Conservation (phyloP, 2,888 invertebrate genomes). For the Eupsilia transversa region DNA sequence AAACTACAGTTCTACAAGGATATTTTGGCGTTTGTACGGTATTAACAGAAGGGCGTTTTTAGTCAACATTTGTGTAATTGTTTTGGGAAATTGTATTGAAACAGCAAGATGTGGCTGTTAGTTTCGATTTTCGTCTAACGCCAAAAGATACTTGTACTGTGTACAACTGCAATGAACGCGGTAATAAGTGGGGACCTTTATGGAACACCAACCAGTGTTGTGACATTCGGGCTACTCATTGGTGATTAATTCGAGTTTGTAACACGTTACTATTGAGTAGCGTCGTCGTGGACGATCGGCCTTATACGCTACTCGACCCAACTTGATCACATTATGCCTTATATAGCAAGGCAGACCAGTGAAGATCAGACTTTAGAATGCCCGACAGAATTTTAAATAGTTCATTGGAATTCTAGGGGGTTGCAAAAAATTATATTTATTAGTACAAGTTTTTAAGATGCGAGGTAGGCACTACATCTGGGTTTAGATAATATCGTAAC, state of each 20-base stretch:
- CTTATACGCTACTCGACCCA: conserved; percentile 53
- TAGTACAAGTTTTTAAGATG: conserved; percentile 24
- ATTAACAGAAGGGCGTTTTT: neutral
- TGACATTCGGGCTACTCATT: neutral
- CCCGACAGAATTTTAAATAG: conserved; percentile 66
- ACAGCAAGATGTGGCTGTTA: neutral
- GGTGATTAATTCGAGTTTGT: neutral
- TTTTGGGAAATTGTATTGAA: neutral
- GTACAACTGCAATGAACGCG: neutral
- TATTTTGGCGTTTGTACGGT: no score
- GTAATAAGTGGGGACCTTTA: no score
- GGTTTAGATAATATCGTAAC: conserved; percentile 27
- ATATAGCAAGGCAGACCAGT: conserved; percentile 57
- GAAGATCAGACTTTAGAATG: conserved; percentile 62
- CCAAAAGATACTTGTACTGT: neutral
- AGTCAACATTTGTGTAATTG: neutral
- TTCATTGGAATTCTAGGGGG: conserved; percentile 58
- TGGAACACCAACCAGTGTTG: neutral
- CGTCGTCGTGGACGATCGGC: neutral
- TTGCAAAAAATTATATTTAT: conserved; percentile 42
- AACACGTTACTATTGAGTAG: neutral
- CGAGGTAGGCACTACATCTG: neutral
- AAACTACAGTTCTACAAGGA: neutral
- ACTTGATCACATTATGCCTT: conserved; percentile 65
- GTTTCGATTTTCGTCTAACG: neutral